These are phyloP conservation scores for Calypte anna DNA, from an alignment of 2,113 vertebrate species.

Conservation along the genomic window DNA sequence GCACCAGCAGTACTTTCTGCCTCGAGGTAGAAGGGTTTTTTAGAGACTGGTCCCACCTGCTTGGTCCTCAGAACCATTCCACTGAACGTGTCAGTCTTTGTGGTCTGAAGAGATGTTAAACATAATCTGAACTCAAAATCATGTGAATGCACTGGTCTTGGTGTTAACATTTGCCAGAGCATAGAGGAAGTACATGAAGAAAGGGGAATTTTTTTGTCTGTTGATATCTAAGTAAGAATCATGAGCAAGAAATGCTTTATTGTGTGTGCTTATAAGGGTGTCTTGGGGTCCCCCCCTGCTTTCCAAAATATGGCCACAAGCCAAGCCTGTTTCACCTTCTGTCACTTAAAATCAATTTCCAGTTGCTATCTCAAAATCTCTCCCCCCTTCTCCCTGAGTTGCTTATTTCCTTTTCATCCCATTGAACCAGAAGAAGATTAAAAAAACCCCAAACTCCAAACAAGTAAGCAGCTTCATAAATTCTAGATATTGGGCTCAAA, in stretches of 20 bases:
- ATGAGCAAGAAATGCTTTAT: neutral
- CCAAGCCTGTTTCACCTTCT: neutral
- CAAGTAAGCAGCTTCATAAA: neutral
- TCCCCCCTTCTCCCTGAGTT: neutral
- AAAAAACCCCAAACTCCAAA: neutral
- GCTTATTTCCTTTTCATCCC: neutral
- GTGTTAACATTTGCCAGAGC: neutral
- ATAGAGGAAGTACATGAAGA: neutral
- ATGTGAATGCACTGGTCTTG: neutral
- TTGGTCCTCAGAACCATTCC: neutral
- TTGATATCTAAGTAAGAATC: neutral
- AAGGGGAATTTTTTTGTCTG: neutral
- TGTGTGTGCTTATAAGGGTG: neutral
- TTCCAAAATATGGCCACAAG: neutral
- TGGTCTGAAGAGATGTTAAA: neutral
- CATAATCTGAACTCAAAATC: neutral
- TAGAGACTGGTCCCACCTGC: neutral
- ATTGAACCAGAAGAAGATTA: neutral
- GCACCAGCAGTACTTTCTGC: neutral
- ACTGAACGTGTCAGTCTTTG: neutral
- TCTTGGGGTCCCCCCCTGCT: accelerated
- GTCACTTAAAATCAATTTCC: neutral
- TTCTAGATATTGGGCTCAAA: neutral
- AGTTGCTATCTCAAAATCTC: neutral
- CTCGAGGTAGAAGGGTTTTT: neutral